Evolutionary conservation across 2,113 vertebrate species (phyloP).

Genomic region (Cyprinodon variegatus): DNA sequence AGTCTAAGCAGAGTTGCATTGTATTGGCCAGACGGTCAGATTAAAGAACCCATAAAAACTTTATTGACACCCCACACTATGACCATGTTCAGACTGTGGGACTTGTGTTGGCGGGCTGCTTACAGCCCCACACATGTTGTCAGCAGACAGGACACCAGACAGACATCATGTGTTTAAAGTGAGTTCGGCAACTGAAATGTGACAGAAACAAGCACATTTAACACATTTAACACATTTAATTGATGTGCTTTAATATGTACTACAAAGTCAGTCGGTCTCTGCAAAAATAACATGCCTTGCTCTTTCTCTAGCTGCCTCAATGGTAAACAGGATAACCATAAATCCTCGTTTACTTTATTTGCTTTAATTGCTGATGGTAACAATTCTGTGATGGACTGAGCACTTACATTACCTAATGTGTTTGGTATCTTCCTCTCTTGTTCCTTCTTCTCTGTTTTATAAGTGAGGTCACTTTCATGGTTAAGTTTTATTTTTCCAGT

Average conservation of each 20-base stretch:
- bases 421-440: constrained; percentile 22
- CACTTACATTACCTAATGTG: constrained; percentile 43
- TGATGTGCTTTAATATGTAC: neutral
- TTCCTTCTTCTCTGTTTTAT: constrained; percentile 30
- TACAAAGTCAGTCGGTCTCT: constrained; percentile 11
- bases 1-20: constrained; percentile 7
- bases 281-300: neutral
- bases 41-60: constrained; percentile 55
- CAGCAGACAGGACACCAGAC: constrained; percentile 41
- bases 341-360: neutral
- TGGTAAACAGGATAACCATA: neutral
- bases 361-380: constrained; percentile 5
- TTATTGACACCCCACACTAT: constrained; percentile 53
- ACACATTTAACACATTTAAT: constrained; percentile 8
- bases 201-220: constrained; percentile 8
- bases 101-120: constrained; percentile 8
- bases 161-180: constrained; percentile 51
- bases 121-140: constrained; percentile 24
- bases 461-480: constrained; percentile 6
- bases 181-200: constrained; percentile 23
- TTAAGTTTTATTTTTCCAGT: neutral
- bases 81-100: constrained; percentile 62
- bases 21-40: constrained; percentile 37
- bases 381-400: constrained; percentile 18
- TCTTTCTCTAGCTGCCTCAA: neutral